A percentile compares a stretch with the other conserved stretches of the same genome.
These are phyloP conservation scores for Agrotis ipsilon DNA, from an alignment of 2,888 invertebrate species.

Conservation along the genomic window DNA sequence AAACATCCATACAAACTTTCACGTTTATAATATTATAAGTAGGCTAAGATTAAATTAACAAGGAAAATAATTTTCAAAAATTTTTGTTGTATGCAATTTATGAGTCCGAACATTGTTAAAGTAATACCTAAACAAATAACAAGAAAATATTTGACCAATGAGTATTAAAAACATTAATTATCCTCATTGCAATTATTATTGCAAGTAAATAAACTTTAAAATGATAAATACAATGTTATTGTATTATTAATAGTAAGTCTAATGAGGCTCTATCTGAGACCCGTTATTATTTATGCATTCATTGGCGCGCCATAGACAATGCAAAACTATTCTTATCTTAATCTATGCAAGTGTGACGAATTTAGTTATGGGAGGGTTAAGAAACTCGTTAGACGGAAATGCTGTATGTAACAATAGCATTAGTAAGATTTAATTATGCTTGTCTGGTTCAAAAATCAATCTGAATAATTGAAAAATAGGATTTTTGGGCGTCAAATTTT, in stretches of 20 bases:
- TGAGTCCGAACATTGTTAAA: not conserved
- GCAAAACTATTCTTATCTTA: constrained; percentile 41
- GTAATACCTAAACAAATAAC: not conserved
- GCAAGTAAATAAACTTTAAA: constrained; percentile 17
- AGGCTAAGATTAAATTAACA: too few species aligned
- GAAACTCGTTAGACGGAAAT: constrained; percentile 1
- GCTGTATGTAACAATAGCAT: not conserved
- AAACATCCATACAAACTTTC: too few species aligned
- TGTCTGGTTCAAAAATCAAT: not conserved
- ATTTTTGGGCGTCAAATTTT: too few species aligned
- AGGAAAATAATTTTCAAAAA: not conserved
- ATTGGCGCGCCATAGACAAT: constrained; percentile 18
- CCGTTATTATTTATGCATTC: constrained; percentile 52
- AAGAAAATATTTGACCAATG: constrained; percentile 4
- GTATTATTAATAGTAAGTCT: constrained; percentile 9
- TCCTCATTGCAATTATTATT: constrained; percentile 36
- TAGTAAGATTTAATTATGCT: not conserved
- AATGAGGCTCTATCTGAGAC: constrained; percentile 29
- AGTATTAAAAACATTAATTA: constrained; percentile 13
- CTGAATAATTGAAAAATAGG: too few species aligned
- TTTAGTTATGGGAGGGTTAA: constrained; percentile 14
- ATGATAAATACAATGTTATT: constrained; percentile 17
- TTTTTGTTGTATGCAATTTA: not conserved
- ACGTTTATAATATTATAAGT: too few species aligned
- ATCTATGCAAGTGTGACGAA: constrained; percentile 46